These are phyloP conservation scores for Montipora capitata DNA, from an alignment of 92 coral and sea anemone genomes.

Conservation along the genomic window DNA sequence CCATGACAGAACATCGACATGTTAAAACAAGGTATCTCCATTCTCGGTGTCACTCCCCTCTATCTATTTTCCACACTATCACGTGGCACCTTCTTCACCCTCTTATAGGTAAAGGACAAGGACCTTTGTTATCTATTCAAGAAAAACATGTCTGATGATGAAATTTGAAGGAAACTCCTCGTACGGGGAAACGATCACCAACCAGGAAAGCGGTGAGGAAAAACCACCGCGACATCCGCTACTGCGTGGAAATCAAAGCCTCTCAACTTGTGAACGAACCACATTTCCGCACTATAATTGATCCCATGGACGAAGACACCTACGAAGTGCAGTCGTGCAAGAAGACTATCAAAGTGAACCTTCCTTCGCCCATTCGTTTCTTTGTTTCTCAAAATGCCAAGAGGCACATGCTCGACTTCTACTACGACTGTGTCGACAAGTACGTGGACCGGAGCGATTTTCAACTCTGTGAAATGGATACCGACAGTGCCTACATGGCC, in stretches of 20 bases:
- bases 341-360: conserved; percentile 3
- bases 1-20: not conserved
- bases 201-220: not conserved
- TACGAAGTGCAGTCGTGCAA: conserved; percentile 56
- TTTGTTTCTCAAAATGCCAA: conserved; percentile 17
- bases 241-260: conserved; percentile 5
- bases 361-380: not conserved
- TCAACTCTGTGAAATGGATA: not conserved
- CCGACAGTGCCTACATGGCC: not conserved
- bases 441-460: conserved; percentile 10
- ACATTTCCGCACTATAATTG: conserved; percentile 36
- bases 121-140: conserved; percentile 54
- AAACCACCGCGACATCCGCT: conserved; percentile 48
- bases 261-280: conserved; percentile 32
- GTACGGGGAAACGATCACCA: conserved; percentile 40
- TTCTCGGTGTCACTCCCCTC: no score
- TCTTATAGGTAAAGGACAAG: conserved; percentile 43
- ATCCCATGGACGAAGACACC: conserved; percentile 42
- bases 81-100: conserved; percentile 10
- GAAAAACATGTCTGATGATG: conserved; percentile 57
- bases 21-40: not conserved
- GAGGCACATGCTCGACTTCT: not conserved
- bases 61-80: not conserved
- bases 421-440: not conserved
- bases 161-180: conserved; percentile 31